Conservation (phyloP, 2,113 vertebrate genomes). For the Python bivittatus region DNA sequence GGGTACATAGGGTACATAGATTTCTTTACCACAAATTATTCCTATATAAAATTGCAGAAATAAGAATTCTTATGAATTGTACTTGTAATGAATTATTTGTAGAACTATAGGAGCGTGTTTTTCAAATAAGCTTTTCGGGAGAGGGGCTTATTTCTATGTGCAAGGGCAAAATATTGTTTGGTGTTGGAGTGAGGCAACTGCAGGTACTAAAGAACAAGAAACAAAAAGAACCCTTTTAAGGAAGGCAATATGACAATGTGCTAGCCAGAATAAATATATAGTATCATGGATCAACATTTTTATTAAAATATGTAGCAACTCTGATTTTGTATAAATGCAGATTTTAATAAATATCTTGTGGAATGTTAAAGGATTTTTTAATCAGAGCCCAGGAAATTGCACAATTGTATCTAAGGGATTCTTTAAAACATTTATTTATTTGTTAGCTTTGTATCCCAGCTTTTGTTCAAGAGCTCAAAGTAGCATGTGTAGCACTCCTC, state of each 20-base stretch:
- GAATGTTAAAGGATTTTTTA: neutral
- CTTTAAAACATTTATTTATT: neutral
- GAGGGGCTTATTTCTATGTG: neutral
- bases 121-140: neutral
- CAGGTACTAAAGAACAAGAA: neutral
- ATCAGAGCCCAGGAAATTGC: neutral
- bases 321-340: neutral
- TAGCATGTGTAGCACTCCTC: neutral
- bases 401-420: neutral
- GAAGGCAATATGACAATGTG: neutral
- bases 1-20: neutral
- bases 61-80: neutral
- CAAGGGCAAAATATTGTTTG: neutral
- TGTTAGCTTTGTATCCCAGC: neutral
- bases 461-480: neutral
- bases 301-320: neutral
- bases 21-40: neutral
- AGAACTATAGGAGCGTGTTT: neutral
- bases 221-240: too few species aligned
- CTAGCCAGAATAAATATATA: neutral
- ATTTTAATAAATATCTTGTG: neutral
- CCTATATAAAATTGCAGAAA: neutral
- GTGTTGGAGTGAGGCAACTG: neutral
- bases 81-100: neutral
- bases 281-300: neutral